Base-by-base conservation (phyloP, 2,797 vertebrate genomes). In the Neostethus bicornis region DNA sequence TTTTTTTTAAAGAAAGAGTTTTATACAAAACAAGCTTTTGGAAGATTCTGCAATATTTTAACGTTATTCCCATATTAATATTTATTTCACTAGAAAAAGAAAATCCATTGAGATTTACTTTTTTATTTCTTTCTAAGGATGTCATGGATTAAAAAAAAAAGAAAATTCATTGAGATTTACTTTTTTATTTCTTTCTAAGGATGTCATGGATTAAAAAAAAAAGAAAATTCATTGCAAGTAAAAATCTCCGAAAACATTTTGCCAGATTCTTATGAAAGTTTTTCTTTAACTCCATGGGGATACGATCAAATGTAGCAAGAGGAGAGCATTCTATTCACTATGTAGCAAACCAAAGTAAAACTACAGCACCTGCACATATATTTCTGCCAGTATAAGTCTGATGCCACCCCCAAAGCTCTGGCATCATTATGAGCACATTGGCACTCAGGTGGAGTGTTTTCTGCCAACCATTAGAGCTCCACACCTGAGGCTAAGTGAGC, bases 401-500 rank as follows among this genome's bases (percentile, higher is more conserved):
- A 73, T 65, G 38, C 56, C 58, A 34, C 64, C 62, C 75, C 77
- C 65, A 45, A 77, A 77, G 56, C 54, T 61, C 67, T 84, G 85
- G 74, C 79, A 83, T 23, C 59, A 62, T 66, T 47, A 43, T 13
- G 21, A 56, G 56, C 69, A 58, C 66, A 59, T 26, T 84, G 85
- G 76, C 83, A 69, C 70, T 50, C 39, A 47, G 66, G 68, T 68
- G 61, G 51, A 79, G 61, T 66, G 70, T 52, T 79, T 45, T 42
- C 79, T 89, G 84, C 77, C 84, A 88, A 71, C 73, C 77, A 86
- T 84, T 85, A 84, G 60, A 75, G 71, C 68, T 73, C 59, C 65
- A 79, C 80, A 88, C 88, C 85, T 88, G 83, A 81, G 85, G 84
- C 81, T 70, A 79, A 69, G 70, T 71, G 79, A 80, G 82, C 55